Evolutionary conservation across 2,113 vertebrate genomes (phyloP).

Genomic region (Lamprotornis superbus): DNA sequence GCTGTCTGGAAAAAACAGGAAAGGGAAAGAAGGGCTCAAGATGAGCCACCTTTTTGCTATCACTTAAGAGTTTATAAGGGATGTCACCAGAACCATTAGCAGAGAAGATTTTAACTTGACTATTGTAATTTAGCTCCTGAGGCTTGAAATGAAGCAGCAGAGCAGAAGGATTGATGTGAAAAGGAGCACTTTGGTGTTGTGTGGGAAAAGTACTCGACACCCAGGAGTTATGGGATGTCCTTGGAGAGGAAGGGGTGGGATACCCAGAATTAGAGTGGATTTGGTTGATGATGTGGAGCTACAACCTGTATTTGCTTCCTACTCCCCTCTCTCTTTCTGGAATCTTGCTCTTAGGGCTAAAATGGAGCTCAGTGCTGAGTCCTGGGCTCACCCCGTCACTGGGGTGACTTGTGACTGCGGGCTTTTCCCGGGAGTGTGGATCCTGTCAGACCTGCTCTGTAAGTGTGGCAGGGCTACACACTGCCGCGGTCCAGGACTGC

Average conservation of each 20-base stretch:
- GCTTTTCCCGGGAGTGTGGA: not conserved
- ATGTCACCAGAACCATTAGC: conserved; percentile 20
- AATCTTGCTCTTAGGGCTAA: not conserved
- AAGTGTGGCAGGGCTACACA: not conserved
- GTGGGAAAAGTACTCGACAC: not conserved
- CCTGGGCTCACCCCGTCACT: not conserved
- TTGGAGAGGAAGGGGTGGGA: not conserved
- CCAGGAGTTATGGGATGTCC: not conserved
- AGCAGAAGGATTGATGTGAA: not conserved
- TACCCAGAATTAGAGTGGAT: not conserved
- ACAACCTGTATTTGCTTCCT: not conserved
- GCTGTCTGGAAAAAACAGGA: not conserved
- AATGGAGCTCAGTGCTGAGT: not conserved
- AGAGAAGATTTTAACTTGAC: conserved; percentile 19
- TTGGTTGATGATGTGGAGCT: not conserved
- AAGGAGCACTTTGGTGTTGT: not conserved
- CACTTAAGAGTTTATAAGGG: conserved; percentile 44
- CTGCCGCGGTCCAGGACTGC: not conserved
- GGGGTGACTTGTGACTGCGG: not conserved
- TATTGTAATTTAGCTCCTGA: conserved; percentile 10
- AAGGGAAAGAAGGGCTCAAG: not conserved
- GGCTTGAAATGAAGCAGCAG: not conserved
- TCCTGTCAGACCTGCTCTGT: conserved; percentile 10
- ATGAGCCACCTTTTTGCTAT: conserved; percentile 4
- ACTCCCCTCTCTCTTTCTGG: not conserved